These are phyloP conservation scores for Oryctes rhinoceros DNA, from an alignment of 1,140 invertebrate genomes.

Conservation along the genomic window DNA sequence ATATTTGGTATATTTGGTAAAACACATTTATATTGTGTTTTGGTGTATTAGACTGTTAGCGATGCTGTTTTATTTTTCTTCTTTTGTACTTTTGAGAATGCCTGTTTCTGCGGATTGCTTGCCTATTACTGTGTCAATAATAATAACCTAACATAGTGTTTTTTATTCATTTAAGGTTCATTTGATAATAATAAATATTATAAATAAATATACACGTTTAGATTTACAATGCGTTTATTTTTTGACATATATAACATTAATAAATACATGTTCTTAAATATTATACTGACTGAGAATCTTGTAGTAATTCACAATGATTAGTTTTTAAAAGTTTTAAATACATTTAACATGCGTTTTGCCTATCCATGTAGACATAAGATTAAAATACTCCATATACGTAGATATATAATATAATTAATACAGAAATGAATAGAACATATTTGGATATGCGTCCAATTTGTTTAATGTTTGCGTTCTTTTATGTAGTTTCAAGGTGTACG, in stretches of 20 bases:
- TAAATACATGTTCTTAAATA: slow-evolving; percentile 44
- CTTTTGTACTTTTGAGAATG: no score
- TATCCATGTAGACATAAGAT: slow-evolving; percentile 9
- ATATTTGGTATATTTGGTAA: no score
- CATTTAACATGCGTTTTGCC: slow-evolving; percentile 19
- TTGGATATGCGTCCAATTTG: slow-evolving; percentile 33
- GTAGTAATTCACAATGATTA: not conserved
- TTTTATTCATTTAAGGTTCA: not conserved
- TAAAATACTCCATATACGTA: slow-evolving; percentile 12
- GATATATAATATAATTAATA: slow-evolving; percentile 47
- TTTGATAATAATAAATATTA: not conserved
- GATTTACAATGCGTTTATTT: slow-evolving; percentile 37
- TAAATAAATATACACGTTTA: not conserved
- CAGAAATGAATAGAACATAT: slow-evolving; percentile 39
- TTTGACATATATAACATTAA: slow-evolving; percentile 37
- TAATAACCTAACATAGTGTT: no score
- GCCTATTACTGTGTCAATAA: no score
- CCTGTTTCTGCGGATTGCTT: no score
- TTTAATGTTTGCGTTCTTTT: slow-evolving; percentile 41
- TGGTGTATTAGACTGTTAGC: no score
- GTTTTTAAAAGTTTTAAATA: slow-evolving; percentile 2
- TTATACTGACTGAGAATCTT: slow-evolving; percentile 51
- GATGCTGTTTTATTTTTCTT: no score
- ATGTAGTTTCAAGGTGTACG: slow-evolving; percentile 12
- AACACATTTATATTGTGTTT: no score